Evolutionary conservation across 2,797 vertebrate species (phyloP), one percentile per base, ranked within the genome.

Genomic region (Bryconaethiops microstoma): DNA sequence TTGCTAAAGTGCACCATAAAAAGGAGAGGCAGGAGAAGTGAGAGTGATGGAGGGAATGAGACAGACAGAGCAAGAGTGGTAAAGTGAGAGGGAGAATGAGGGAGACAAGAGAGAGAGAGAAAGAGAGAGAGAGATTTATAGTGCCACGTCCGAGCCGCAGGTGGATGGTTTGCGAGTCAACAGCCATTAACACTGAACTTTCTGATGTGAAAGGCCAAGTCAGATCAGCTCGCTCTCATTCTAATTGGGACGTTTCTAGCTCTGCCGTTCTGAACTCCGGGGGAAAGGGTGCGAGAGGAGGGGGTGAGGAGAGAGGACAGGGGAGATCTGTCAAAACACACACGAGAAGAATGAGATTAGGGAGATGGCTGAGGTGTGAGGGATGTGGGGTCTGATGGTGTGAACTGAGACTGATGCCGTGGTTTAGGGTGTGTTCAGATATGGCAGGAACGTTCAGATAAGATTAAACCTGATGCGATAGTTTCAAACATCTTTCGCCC

Each of bases 101-200:
- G n/a, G n/a, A 71, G 29, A 63, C 14, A 48, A 25, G 42, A 68
- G 9, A 71, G 55, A 25, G 1, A 25, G 29, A 14, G 9, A 55
- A 29, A 42, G 6, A 35, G 35, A 64, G 67, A 64, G 14, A 63
- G 57, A 48, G 35, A 76, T 29, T 23, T 42, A 70, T 57, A 17
- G 39, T 6, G 12, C 42, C 42, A 5, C 8, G 7, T 59, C 9
- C 1, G 45, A 55, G 65, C 60, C 48, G 25, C 74, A 82, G 81
- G 71, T 42, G 77, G 62, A 67, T 77, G 67, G 35, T 69, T 63
- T 75, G n/a, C 2, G 39, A 82, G 74, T 81, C 80, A 48, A 81
- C 73, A 73, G 67, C 48, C 63, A 83, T 85, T 82, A 77, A 55
- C 76, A 48, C 64, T 42, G 39, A 62, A 57, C 78, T 57, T 65